Evolutionary conservation across 2,888 invertebrate genomes (phyloP).

Genomic region (Drosophila anceps): DNA sequence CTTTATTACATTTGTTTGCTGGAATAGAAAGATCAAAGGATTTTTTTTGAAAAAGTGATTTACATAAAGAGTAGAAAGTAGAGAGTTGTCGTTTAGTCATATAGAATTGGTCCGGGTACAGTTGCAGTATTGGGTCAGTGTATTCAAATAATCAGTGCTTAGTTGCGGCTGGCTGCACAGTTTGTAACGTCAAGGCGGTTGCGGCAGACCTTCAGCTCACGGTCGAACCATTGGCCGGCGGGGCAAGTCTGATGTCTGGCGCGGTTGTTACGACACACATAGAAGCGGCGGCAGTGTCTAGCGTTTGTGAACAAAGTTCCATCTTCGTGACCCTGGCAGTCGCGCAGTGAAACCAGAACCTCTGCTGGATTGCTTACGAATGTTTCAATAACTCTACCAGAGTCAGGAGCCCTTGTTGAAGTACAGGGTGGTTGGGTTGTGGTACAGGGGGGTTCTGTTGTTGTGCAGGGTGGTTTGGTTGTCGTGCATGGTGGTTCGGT

Average conservation of each 20-base stretch:
- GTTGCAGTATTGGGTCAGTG: neutral
- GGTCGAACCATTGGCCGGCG: conserved; percentile 58
- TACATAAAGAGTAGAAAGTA: conserved; percentile 12
- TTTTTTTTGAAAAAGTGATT: conserved; percentile 19
- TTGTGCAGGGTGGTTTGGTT: neutral
- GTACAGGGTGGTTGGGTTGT: conserved; percentile 14
- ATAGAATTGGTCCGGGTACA: conserved; percentile 22
- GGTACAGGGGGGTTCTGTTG: conserved; percentile 14
- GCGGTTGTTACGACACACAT: conserved; percentile 51
- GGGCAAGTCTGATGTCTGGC: conserved; percentile 50
- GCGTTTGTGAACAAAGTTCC: conserved; percentile 49
- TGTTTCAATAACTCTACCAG: neutral
- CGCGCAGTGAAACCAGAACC: conserved; percentile 18
- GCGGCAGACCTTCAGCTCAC: conserved; percentile 48
- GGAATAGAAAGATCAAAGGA: neutral
- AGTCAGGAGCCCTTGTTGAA: neutral
- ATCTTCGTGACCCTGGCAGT: conserved; percentile 47
- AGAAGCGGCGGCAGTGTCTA: conserved; percentile 61
- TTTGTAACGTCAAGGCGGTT: conserved; percentile 39
- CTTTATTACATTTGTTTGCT: conserved; percentile 54
- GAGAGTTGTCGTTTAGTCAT: conserved; percentile 3
- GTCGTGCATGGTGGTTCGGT: neutral
- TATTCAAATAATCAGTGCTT: conserved; percentile 7
- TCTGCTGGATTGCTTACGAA: conserved; percentile 5
- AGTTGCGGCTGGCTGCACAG: conserved; percentile 49